Base-by-base conservation (phyloP, 2,888 invertebrate species). In the Quadroppia sp. region DNA sequence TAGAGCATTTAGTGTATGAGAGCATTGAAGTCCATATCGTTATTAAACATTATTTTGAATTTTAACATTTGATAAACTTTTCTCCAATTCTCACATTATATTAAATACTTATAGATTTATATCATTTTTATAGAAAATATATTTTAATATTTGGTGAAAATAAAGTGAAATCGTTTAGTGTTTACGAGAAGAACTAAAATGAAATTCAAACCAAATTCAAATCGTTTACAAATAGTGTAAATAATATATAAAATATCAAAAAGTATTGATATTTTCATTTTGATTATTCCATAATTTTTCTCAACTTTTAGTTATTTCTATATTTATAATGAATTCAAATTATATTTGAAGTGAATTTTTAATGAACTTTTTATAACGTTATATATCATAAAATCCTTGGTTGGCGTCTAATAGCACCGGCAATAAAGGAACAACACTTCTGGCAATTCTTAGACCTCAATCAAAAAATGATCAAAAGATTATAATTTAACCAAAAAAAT, bases 391-490 rank as follows among this genome's bases (percentile, higher is more conserved):
- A 59, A 32, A 32, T 32, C 7, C 2, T 64, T 36, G 13, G 15
- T 40, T 64, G 3, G 36, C 3, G 28, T 53, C 17, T 53, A 53
- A 53, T 53, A 53, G 61, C 36, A 64, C 61, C 61, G 61, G 61
- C 36, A 64, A 64, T 64, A 36, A 36, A 32, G 32, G 30, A 64
- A 64, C 32, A 64, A 32, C 61, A 32, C 61, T 64, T 64, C 61
- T 64, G 61, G 61, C 36, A 28, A 56, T 64, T 32, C 17, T 28
- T 20, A 64, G 28, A 59, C n/a, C 61, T 32, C 61, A 64, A 64
- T 64, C 32, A 32, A 64, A 64, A 64, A 36, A 64, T 64, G 61
- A 64, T 64, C 32, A 20, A 64, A 64, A 64, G 61, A 64, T 64
- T 64, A 64, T 32, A 64, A 30, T 64, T 36, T 17, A 56, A 30